These are phyloP conservation scores for Trinectes maculatus DNA, from an alignment of 2,113 vertebrate genomes.

Conservation along the genomic window DNA sequence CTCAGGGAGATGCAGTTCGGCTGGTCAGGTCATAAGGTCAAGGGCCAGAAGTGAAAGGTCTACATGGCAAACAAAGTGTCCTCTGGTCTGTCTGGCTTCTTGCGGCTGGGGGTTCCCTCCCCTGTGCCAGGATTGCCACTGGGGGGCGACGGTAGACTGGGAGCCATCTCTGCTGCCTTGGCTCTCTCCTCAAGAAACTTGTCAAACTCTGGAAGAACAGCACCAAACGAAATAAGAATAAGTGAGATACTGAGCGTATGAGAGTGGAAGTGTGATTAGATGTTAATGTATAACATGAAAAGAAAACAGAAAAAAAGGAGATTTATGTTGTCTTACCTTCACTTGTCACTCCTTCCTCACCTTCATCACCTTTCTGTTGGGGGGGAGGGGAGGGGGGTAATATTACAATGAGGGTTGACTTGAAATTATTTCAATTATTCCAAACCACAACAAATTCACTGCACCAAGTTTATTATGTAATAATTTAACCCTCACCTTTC, in stretches of 20 bases:
- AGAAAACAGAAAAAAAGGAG: background rate
- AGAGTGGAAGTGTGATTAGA: no score
- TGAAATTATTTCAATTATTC: background rate
- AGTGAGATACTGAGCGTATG: no score
- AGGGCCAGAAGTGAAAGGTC: constrained; percentile 52
- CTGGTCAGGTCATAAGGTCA: constrained; percentile 50
- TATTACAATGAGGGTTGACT: constrained; percentile 19
- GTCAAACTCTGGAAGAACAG: constrained; percentile 88
- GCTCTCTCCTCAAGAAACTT: constrained; percentile 98
- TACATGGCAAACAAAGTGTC: constrained; percentile 92
- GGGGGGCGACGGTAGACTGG: constrained; percentile 88
- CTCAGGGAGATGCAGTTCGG: constrained; percentile 45
- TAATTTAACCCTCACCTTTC: background rate
- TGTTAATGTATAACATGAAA: no score
- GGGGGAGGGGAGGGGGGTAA: background rate
- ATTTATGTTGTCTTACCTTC: constrained; percentile 85
- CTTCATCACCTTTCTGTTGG: constrained; percentile 90
- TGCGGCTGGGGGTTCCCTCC: constrained; percentile 78
- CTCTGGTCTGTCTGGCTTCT: constrained; percentile 88
- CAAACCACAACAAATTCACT: constrained; percentile 28
- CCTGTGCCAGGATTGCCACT: constrained; percentile 80
- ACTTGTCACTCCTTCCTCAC: constrained; percentile 96
- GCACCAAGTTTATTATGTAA: background rate
- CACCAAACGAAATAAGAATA: background rate
- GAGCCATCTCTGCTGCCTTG: constrained; percentile 93